Evolutionary conservation across 2,888 invertebrate genomes (phyloP), one percentile per base, ranked within the genome.

Genomic region (Leptinotarsa juncta): DNA sequence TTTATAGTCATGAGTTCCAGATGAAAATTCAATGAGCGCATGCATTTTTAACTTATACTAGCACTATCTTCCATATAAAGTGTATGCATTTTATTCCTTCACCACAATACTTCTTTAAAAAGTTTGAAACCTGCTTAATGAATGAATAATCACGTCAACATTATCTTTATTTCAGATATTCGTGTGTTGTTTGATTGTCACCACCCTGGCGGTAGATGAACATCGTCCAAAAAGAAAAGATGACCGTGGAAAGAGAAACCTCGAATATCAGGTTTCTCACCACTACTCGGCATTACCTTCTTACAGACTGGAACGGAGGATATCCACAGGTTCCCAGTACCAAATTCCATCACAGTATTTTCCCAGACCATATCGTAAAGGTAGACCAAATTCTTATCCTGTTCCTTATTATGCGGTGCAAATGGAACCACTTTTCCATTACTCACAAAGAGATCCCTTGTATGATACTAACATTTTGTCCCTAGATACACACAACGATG

Each of bases 341-440:
- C 81, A 81, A 76, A 81, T 83, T 80, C 83, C 84, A 80, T 78
- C 79, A 79, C 83, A 84, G 81, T 86, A 84, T 79, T 85, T 84
- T 82, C 85, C 87, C 83, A 77, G 83, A 84, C 79, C 83, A 76
- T 85, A 84, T 82, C 83, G 82, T 76, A 86, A 86, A 85, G 85
- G 85, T 82, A 85, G 87, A 83, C 86, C 87, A 76, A 82, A 85
- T 80, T 86, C 86, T 51, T 88, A 89, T 81, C 89, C 89, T 78
- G 89, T 91, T 71, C 94, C 94, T 4, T 93, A 94, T 0, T 94
- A 94, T 82, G 94, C 94, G 3, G 94, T 94, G 7, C 93, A 93
- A 86, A 94, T 94, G 94, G 94, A 94, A 86, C 94, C 94, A 12
- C 90, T 94, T 68, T 92, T 93, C 23, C 94, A 94, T 82, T 95